Conservation (phyloP, 2,888 invertebrate species). For the Mythimna ferrago region DNA sequence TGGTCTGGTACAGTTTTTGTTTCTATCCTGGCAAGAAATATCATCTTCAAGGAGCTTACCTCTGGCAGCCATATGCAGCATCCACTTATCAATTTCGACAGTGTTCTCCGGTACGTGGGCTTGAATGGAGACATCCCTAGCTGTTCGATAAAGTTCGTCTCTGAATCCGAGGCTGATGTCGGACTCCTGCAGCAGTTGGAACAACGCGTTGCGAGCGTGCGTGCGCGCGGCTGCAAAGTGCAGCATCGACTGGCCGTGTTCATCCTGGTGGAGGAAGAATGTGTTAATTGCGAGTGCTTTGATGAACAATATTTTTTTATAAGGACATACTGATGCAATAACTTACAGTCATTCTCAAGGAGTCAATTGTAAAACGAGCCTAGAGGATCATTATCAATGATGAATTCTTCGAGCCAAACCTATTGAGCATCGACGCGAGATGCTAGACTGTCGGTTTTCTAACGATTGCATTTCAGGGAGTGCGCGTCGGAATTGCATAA, state of each 20-base stretch:
- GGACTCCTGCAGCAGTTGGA: slow-evolving; percentile 95
- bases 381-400: too few relatives aligned
- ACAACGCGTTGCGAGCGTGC: slow-evolving; percentile 95
- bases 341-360: not conserved
- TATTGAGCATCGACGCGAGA: too few relatives aligned
- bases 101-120: slow-evolving; percentile 95
- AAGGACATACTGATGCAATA: not conserved
- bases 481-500: too few relatives aligned
- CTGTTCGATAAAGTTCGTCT: slow-evolving; percentile 96
- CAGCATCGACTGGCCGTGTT: slow-evolving; percentile 97
- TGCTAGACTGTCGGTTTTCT: too few relatives aligned
- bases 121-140: slow-evolving; percentile 95
- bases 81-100: slow-evolving; percentile 95
- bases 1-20: not conserved
- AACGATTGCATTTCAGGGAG: too few relatives aligned
- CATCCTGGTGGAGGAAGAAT: slow-evolving; percentile 91
- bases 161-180: slow-evolving; percentile 95
- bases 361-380: too few relatives aligned
- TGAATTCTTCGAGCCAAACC: too few relatives aligned
- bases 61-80: slow-evolving; percentile 94
- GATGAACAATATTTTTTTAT: not conserved
- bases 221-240: slow-evolving; percentile 96
- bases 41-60: slow-evolving; percentile 84
- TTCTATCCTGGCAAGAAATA: not conserved
- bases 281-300: not conserved